Percentiles rank a stretch among this genome's conserved stretches.
Evolutionary conservation across 2,888 invertebrate genomes (phyloP).

Genomic region (Drosophila mulleri): DNA sequence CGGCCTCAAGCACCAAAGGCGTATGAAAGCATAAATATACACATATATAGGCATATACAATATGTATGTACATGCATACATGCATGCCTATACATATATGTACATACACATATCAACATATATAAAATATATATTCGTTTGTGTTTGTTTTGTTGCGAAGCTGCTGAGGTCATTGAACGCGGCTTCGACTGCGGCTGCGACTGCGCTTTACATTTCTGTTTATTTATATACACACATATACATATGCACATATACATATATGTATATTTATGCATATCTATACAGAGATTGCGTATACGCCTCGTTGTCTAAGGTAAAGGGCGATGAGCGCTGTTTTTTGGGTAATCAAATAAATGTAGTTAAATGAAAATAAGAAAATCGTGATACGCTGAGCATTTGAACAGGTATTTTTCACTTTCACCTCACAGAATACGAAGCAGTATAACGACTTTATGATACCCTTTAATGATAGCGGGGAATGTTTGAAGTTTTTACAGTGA

Average conservation of each 20-base stretch:
- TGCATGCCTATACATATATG: not conserved
- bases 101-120: not conserved
- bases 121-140: conserved; percentile 3
- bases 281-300: conserved; percentile 61
- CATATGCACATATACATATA: not conserved
- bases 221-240: not conserved
- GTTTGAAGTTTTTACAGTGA: not conserved
- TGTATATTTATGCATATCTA: conserved; percentile 21
- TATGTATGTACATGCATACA: not conserved
- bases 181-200: conserved; percentile 32
- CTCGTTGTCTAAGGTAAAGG: conserved; percentile 55
- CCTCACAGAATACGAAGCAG: conserved; percentile 33
- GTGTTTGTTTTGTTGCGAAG: conserved; percentile 30
- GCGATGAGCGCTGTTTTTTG: conserved; percentile 23
- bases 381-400: conserved; percentile 23
- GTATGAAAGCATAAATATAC: conserved; percentile 47
- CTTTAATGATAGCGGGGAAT: conserved; percentile 1
- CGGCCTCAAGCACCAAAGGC: conserved; percentile 59
- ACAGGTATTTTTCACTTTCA: conserved; percentile 83
- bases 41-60: conserved; percentile 18
- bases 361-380: conserved; percentile 31
- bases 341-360: conserved; percentile 18
- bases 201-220: conserved; percentile 23
- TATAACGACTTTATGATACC: conserved; percentile 21
- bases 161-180: conserved; percentile 59